phyloP scores from a whole-genome alignment of 2,888 invertebrate genomes.

The Himalopsyche tibetana region DNA sequence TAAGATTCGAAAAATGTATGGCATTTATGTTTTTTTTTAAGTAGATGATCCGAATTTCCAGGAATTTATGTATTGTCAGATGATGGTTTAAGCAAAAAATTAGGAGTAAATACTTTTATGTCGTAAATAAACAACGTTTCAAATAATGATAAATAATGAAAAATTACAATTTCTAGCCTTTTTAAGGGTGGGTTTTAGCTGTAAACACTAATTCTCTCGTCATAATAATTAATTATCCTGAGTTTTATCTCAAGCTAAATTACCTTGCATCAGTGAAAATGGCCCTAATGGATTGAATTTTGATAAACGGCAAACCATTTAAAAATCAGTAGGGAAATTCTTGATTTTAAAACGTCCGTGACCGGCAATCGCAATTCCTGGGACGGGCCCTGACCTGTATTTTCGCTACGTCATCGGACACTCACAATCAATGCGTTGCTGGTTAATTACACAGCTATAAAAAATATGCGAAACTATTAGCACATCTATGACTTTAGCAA shows the following conservation, averaged over 20 bases:
- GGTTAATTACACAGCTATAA: neutral
- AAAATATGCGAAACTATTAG: neutral
- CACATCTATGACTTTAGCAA: neutral
- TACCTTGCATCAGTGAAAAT: neutral
- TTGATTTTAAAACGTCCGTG: conserved; percentile 20
- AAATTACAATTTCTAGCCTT: too few species aligned
- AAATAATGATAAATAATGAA: too few species aligned
- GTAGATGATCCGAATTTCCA: too few species aligned
- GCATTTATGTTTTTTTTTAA: too few species aligned
- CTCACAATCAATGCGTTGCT: neutral
- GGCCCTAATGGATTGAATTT: conserved; percentile 16
- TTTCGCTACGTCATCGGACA: neutral
- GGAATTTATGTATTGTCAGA: too few species aligned
- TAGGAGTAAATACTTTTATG: too few species aligned
- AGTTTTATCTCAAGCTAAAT: neutral
- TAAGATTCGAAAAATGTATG: too few species aligned
- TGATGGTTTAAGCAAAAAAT: too few species aligned
- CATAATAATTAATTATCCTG: too few species aligned
- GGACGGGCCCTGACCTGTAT: conserved; percentile 10
- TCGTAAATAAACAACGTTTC: too few species aligned
- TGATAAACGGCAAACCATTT: neutral
- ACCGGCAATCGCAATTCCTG: neutral
- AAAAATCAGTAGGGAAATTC: neutral
- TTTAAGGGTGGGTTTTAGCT: too few species aligned
- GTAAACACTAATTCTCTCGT: too few species aligned